phyloP scores from a whole-genome alignment of 2,113 vertebrate genomes.

The Genyomyrus donnyi region DNA sequence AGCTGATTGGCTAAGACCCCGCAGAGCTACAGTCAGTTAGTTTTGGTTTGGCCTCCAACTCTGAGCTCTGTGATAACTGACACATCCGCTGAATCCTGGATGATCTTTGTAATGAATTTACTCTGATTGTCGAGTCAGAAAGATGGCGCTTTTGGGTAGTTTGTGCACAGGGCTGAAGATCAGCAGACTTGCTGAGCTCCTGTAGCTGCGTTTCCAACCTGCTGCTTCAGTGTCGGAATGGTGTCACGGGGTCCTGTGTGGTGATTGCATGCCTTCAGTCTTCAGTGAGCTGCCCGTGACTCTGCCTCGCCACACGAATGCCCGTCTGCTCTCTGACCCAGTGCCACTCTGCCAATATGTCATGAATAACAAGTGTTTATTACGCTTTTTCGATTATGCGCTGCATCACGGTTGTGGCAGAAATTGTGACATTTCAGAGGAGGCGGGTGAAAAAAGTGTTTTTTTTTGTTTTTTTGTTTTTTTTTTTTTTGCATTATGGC shows the following conservation, averaged over 20 bases:
- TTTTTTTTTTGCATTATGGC: background rate
- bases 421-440: background rate
- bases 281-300: background rate
- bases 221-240: background rate
- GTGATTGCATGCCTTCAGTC: background rate
- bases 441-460: background rate
- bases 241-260: background rate
- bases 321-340: background rate
- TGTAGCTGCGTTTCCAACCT: background rate
- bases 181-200: background rate
- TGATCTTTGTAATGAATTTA: background rate
- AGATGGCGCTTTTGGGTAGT: background rate
- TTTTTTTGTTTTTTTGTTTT: background rate
- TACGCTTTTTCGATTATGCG: background rate
- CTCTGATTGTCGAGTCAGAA: background rate
- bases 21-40: background rate
- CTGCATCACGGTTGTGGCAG: background rate
- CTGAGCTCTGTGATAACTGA: background rate
- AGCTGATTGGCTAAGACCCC: slow-evolving; percentile 31
- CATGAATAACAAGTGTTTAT: background rate
- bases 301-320: background rate
- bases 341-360: background rate
- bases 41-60: background rate
- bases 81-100: background rate
- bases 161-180: background rate